phyloP scores from a whole-genome alignment of 2,888 invertebrate genomes.

The Agonopterix subpropinquella region DNA sequence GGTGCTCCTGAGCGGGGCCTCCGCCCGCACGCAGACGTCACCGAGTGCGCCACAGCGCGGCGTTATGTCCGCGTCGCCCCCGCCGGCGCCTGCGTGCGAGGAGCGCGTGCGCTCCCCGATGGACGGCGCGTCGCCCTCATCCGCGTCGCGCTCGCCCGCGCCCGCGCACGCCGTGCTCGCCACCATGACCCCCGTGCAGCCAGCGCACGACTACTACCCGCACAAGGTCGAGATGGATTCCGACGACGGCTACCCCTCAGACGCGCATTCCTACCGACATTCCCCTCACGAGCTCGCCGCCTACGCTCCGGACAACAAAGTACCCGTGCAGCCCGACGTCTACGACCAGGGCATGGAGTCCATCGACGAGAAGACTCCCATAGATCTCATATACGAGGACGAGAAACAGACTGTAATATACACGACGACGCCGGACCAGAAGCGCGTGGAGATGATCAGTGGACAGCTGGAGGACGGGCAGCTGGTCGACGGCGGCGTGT shows the following conservation, averaged over 20 bases:
- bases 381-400: constrained; percentile 89
- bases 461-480: constrained; percentile 77
- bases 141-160: constrained; percentile 78
- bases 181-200: constrained; percentile 90
- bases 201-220: constrained; percentile 82
- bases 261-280: constrained; percentile 75
- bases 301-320: constrained; percentile 74
- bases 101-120: constrained; percentile 60
- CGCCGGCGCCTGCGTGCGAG: constrained; percentile 47
- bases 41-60: constrained; percentile 40
- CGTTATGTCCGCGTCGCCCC: constrained; percentile 66
- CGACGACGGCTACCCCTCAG: constrained; percentile 77
- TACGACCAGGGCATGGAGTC: constrained; percentile 68
- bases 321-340: constrained; percentile 72
- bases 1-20: constrained; percentile 60
- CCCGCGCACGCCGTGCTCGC: constrained; percentile 84
- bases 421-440: constrained; percentile 86
- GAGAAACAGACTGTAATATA: constrained; percentile 91
- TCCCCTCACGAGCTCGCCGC: constrained; percentile 71
- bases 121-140: constrained; percentile 66
- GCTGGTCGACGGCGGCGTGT: constrained; percentile 70
- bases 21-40: constrained; percentile 53
- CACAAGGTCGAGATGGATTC: constrained; percentile 79
- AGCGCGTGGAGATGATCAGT: constrained; percentile 86
- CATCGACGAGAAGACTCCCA: constrained; percentile 82